Base-by-base conservation (phyloP, 2,113 vertebrate genomes). In the Myiozetetes cayanensis region DNA sequence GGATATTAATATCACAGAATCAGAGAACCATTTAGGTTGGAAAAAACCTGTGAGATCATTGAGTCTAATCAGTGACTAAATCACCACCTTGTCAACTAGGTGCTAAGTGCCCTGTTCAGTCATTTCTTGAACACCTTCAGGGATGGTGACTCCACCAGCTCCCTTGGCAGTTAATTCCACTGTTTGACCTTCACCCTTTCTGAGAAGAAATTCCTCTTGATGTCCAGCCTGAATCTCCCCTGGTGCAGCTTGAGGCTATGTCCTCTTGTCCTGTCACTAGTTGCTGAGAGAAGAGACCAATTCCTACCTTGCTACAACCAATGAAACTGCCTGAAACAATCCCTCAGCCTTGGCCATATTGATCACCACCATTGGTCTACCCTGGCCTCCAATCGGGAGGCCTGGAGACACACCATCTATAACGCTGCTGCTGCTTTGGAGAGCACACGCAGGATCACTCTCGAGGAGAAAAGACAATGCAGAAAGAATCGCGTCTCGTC, bases 191-290 rank as follows among this genome's bases (percentile, higher is more conserved):
- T 52, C 70, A 90, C 4, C 30, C 17, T 19, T 35, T 47, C 30
- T 2, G 0, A 6, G 17, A 23, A 70, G 21, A 62, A 68, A 76
- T 35, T 76, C 21, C n/a, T 35, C 14, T 5, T 6, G 0, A 7
- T 43, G 21, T 8, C 17, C 41, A 55, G 8, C 17, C 47, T 49
- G 41, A 43, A 76, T 18, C 5, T 55, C 22, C 30, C 9, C 14
- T 35, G n/a, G 25, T 0, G 0, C 55, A 70, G 10, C 14, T 10
- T 76, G 41, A 63, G 63, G 47, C 21, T 13, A 19, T 37, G 68
- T 55, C 31, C 30, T 55, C 30, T 68, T 30, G 9, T 55, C n/a
- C 55, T 55, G 12, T 27, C 14, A 8, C 12, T 41, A 35, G 11
- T 10, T 62, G 30, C 14, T 55, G 25, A 41, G 47, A 70, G 50